Evolutionary conservation across 2,888 invertebrate species (phyloP).

Genomic region (Drosophila paramelanica): DNA sequence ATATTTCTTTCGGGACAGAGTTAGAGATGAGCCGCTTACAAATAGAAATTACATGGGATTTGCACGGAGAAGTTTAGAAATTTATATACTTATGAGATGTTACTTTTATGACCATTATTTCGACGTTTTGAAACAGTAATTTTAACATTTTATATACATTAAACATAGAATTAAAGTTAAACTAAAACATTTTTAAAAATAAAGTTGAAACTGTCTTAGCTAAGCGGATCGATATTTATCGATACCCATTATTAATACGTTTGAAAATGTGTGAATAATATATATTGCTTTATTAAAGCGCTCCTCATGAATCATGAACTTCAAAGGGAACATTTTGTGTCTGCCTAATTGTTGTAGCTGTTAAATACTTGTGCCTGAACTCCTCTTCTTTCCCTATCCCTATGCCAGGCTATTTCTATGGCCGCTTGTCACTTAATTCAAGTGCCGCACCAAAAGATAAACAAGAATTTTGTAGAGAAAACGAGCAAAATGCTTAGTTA

Average conservation of each 20-base stretch:
- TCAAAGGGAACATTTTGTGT: not conserved
- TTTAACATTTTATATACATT: not conserved
- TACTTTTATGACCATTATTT: too few species aligned
- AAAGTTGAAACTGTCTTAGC: too few species aligned
- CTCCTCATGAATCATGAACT: not conserved
- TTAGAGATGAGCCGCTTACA: slow-evolving; percentile 23
- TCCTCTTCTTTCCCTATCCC: not conserved
- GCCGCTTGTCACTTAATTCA: slow-evolving; percentile 57
- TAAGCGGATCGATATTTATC: too few species aligned
- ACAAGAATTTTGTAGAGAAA: slow-evolving; percentile 48
- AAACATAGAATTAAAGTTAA: not conserved
- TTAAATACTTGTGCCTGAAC: slow-evolving; percentile 47
- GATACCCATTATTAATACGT: too few species aligned
- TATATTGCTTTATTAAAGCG: slow-evolving; percentile 1
- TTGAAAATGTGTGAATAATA: too few species aligned
- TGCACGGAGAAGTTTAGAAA: not conserved
- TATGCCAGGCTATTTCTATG: slow-evolving; percentile 21
- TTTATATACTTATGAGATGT: not conserved
- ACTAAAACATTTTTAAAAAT: not conserved
- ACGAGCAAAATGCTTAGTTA: slow-evolving; percentile 59
- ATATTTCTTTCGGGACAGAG: slow-evolving; percentile 5
- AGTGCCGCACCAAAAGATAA: slow-evolving; percentile 50
- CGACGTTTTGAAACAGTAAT: too few species aligned
- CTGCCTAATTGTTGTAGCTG: slow-evolving; percentile 67
- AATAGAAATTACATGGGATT: slow-evolving; percentile 43